These are phyloP conservation scores for Lamproptera curius DNA, from an alignment of 2,888 invertebrate genomes.

Conservation along the genomic window DNA sequence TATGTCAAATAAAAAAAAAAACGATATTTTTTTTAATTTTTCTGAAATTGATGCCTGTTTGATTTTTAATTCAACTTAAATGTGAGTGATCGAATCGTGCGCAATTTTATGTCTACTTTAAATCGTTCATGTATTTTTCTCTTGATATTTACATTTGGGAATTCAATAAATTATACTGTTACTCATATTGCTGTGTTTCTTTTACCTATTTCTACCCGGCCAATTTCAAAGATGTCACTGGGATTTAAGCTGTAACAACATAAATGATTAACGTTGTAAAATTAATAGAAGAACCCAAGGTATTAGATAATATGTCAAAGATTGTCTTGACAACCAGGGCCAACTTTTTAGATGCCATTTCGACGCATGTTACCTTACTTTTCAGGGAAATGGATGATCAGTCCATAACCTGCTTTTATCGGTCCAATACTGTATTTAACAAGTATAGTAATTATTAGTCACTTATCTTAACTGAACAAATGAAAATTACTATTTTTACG, in stretches of 20 bases:
- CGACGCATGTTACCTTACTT: too few relatives aligned
- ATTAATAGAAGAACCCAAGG: not conserved
- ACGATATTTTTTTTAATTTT: not conserved
- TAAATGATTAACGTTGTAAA: too few relatives aligned
- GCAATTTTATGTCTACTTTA: constrained; percentile 36
- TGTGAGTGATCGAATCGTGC: constrained; percentile 17
- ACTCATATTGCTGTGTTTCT: constrained; percentile 48
- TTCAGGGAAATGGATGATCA: too few relatives aligned
- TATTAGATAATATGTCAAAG: not conserved
- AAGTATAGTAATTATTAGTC: too few relatives aligned
- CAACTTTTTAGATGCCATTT: not conserved
- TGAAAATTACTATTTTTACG: too few relatives aligned
- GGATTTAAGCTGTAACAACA: too few relatives aligned
- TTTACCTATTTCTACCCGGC: constrained; percentile 28
- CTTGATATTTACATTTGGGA: constrained; percentile 69
- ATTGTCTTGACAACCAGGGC: not conserved
- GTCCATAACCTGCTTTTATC: too few relatives aligned
- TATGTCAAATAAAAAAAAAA: not conserved
- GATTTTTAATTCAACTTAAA: not conserved
- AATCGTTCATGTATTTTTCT: constrained; percentile 57
- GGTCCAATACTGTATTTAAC: too few relatives aligned
- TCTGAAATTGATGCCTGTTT: not conserved
- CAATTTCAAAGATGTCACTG: too few relatives aligned
- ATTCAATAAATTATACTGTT: constrained; percentile 76
- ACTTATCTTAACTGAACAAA: too few relatives aligned